These are phyloP conservation scores for Lasioglossum vierecki DNA, from an alignment of 2,888 invertebrate genomes.

Conservation along the genomic window DNA sequence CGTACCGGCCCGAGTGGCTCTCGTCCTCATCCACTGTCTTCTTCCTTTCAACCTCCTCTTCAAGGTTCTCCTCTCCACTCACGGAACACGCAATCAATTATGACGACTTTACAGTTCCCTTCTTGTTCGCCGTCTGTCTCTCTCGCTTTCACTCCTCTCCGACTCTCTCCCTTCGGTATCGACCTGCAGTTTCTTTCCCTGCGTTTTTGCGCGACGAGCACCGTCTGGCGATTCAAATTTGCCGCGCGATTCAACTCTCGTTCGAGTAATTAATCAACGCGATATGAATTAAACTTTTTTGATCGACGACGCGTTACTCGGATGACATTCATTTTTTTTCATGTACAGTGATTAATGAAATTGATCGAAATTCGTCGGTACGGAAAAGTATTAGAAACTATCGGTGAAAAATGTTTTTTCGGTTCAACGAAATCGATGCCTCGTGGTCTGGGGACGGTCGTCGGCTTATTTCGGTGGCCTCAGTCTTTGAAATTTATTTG, in stretches of 20 bases:
- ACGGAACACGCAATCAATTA: slow-evolving; percentile 66
- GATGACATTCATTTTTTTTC: not conserved
- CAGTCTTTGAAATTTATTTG: not conserved
- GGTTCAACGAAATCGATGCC: not conserved
- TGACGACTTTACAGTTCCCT: slow-evolving; percentile 64
- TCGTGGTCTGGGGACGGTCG: not conserved
- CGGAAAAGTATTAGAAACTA: not conserved
- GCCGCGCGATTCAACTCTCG: slow-evolving; percentile 9
- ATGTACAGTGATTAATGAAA: not conserved
- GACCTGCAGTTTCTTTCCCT: slow-evolving; percentile 4
- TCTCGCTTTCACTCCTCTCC: not conserved
- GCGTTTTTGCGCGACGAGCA: not conserved
- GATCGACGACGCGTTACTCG: not conserved
- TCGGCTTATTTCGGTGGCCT: not conserved
- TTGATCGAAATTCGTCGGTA: not conserved
- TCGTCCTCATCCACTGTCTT: slow-evolving; percentile 42
- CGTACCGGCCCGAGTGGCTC: slow-evolving; percentile 46
- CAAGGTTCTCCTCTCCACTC: slow-evolving; percentile 40
- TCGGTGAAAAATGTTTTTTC: not conserved
- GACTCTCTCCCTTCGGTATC: not conserved
- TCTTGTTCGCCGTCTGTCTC: slow-evolving; percentile 13
- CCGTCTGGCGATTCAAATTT: slow-evolving; percentile 30
- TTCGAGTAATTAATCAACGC: not conserved
- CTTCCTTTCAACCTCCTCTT: slow-evolving; percentile 48
- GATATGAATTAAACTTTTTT: not conserved